Evolutionary conservation across 2,113 vertebrate species (phyloP), one percentile per base, ranked within the genome.

Genomic region (Pelobates fuscus): DNA sequence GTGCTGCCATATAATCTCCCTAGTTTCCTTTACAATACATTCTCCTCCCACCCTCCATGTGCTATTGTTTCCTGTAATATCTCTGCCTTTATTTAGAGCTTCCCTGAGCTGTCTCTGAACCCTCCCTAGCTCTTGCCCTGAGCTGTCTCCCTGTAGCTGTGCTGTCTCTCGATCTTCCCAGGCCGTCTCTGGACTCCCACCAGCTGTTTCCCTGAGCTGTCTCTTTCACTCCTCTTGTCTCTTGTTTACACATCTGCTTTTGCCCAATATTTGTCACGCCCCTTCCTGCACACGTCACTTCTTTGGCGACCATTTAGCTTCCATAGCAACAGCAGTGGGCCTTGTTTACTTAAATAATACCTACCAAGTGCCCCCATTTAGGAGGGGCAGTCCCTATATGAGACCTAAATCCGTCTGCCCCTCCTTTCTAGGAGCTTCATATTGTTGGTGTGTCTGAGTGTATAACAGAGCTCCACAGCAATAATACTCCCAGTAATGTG

Each of bases 321-420:
- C 71, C 71, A 41, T 74, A 41, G 20, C 32, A 74, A 74, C 70
- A 37, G 5, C 1, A 41, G 37, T 41, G 37, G 37, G 37, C 44
- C 44, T 49, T 49, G 44, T 49, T 17, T 49, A 11, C 32, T 37
- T 10, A n/a, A n/a, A n/a, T n/a, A n/a, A n/a, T n/a, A n/a, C n/a
- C n/a, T n/a, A n/a, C n/a, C n/a, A n/a, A n/a, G n/a, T n/a, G n/a
- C n/a, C n/a, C n/a, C n/a, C n/a, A n/a, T n/a, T n/a, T n/a, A n/a
- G n/a, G n/a, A n/a, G n/a, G n/a, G n/a, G n/a, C n/a, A n/a, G n/a
- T n/a, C n/a, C n/a, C n/a, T n/a, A n/a, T n/a, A n/a, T n/a, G n/a
- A n/a, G n/a, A n/a, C n/a, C n/a, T n/a, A n/a, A n/a, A n/a, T n/a
- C n/a, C n/a, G n/a, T n/a, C n/a, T n/a, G n/a, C n/a, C n/a, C n/a